Evolutionary conservation across 2,797 vertebrate genomes (phyloP), one percentile per base, ranked within the genome.

Genomic region (Oryzias sinensis): DNA sequence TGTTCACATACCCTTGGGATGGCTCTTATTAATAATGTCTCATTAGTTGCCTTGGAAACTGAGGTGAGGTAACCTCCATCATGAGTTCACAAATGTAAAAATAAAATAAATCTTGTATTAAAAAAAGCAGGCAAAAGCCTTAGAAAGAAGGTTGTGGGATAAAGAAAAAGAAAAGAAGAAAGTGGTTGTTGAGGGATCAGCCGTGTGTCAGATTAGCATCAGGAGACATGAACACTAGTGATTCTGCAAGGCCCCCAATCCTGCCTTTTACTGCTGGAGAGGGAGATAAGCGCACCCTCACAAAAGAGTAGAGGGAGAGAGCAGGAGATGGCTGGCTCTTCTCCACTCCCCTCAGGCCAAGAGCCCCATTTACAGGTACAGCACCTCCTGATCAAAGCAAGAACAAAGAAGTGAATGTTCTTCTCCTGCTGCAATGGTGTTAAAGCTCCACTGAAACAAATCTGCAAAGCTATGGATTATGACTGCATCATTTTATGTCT

Each of bases 1-100:
- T 84, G 64, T 82, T 86, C 74, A 24, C 71, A 64, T 80, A 81
- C 73, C 72, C 81, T 77, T 86, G 85, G 45, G 42, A 83, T 87
- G 81, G 88, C 87, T 81, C 86, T 90, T 92, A 93, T 92, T 93
- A 92, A 93, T 93, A 91, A 92, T 89, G 86, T 87, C 90, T 90
- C 90, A 92, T 92, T 92, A 91, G 91, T 92, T 90, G 91, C 91
- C 89, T 88, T 90, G 90, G 92, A 89, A 92, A 93, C 91, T 78
- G 81, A 87, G 88, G 90, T 90, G 87, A 91, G 79, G 79, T 62
- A 80, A 89, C 74, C 81, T 83, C 76, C 77, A 84, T 80, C 76
- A 77, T 69, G 77, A 77, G 74, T 22, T 79, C 45, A 56, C 49
- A 59, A 54, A 56, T 65, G 77, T 71, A 76, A 58, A 72, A 65